Conservation (phyloP, 2,888 invertebrate species). For the Yponomeuta evonymella region DNA sequence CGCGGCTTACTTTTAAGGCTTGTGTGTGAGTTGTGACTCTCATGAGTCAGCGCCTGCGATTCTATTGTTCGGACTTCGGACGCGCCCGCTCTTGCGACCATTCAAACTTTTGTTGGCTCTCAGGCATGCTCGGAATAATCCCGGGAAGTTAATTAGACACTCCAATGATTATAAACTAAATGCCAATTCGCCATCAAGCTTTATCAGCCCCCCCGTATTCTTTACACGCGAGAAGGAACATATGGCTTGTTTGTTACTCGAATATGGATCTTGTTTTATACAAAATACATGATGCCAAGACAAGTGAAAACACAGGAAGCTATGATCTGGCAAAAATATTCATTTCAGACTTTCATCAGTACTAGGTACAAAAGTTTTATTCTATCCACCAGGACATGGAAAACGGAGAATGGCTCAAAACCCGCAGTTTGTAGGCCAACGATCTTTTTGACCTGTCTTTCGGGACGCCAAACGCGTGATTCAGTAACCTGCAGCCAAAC, state of each 20-base stretch:
- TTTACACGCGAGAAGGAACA: too few species aligned
- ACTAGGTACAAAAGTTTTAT: too few species aligned
- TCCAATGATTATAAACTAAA: neutral
- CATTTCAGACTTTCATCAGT: too few species aligned
- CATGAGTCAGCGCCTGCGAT: neutral
- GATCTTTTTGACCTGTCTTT: conserved; percentile 56
- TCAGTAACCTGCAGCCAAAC: neutral
- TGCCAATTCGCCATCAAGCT: too few species aligned
- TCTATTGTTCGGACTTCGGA: neutral
- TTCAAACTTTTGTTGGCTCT: neutral
- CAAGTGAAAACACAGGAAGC: too few species aligned
- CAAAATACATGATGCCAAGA: too few species aligned
- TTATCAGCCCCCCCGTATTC: too few species aligned
- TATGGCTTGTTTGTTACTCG: too few species aligned
- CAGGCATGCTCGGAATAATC: neutral
- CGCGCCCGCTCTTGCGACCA: neutral
- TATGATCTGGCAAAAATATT: too few species aligned
- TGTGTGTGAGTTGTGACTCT: neutral
- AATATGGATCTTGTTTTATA: too few species aligned
- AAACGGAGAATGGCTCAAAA: too few species aligned
- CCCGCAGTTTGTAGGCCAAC: conserved; percentile 55
- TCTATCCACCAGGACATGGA: too few species aligned
- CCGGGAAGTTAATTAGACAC: neutral
- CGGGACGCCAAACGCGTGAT: conserved; percentile 14
- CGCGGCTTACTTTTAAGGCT: neutral